phyloP scores from a whole-genome alignment of 2,113 vertebrate genomes.

The Ornithorhynchus anatinus region DNA sequence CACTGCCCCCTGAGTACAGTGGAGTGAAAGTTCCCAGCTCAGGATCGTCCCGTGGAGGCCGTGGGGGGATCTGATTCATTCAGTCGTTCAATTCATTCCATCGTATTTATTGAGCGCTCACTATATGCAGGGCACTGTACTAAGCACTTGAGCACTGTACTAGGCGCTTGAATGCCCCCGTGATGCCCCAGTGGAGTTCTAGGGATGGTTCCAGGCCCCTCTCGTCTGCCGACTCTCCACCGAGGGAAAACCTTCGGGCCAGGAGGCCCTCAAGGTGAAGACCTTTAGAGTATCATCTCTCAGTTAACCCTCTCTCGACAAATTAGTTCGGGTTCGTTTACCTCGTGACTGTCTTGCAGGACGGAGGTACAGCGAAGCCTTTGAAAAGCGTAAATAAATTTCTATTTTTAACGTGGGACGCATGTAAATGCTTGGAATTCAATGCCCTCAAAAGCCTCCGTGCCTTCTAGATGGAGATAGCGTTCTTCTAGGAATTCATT shows the following conservation, averaged over 20 bases:
- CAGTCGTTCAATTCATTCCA: no score
- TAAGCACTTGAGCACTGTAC: no score
- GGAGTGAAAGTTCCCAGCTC: neutral
- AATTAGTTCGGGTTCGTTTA: neutral
- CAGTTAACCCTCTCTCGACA: neutral
- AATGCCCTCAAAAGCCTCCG: fast-evolving
- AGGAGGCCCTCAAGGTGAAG: neutral
- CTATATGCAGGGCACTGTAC: no score
- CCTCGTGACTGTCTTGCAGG: neutral
- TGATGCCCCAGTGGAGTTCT: no score
- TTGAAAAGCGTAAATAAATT: neutral
- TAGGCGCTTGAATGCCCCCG: no score
- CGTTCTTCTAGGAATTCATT: neutral
- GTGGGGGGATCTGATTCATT: no score
- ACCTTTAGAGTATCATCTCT: neutral
- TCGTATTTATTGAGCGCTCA: no score
- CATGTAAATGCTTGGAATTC: neutral
- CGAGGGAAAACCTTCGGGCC: no score
- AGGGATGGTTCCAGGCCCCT: no score
- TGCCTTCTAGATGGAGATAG: neutral
- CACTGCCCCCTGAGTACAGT: neutral
- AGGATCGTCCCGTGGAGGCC: no score
- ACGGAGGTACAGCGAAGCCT: neutral
- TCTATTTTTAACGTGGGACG: neutral
- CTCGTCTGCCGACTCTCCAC: no score